Base-by-base conservation (phyloP, 2,888 invertebrate genomes). In the Eristalis pertinax region DNA sequence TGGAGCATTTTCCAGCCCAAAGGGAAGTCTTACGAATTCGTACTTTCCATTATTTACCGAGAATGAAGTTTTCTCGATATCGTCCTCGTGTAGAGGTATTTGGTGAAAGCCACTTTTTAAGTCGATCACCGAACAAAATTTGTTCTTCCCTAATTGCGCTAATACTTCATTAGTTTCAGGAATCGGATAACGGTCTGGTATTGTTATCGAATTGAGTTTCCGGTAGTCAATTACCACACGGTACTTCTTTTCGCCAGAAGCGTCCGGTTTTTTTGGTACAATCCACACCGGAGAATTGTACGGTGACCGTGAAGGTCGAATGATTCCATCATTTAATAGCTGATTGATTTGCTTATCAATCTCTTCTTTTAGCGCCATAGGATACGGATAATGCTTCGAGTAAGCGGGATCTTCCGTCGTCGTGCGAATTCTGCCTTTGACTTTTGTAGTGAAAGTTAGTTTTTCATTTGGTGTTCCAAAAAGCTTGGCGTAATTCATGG, bases 51-150 rank as follows among this genome's bases (percentile, higher is more conserved):
- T 63, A 41, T 78, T 84, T n/a, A 84, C 56, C 15, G 68, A 67
- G 26, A 84, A 84, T 41, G 72, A 64, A 3, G 63, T 78, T 68
- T 77, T 73, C 35, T 83, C 67, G 7, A 72, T 43, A 35, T 83
- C 83, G 4, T 41, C 58, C 24, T 62, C 77, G n/a, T 67, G 50
- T 35, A 82, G 43, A 69, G 69, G 70, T 38, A 70, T 77, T 72
- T 83, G 80, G 62, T 80, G 67, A 58, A 80, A 75, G 4, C 70
- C 75, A 58, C 64, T 76, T 75, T 76, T 82, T 29, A 72, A 32
- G 67, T 80, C 74, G 56, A 74, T 62, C 13, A 81, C 35, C 50
- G 69, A 56, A 38, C 75, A 81, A 19, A 8, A 69, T 69, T 76
- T 41, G 41, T 70, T 70, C 26, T 32, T 69, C 29, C 43, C 70